Evolutionary conservation across 2,888 invertebrate species (phyloP), one percentile per base, ranked within the genome.

Genomic region (Bunonema sp.): DNA sequence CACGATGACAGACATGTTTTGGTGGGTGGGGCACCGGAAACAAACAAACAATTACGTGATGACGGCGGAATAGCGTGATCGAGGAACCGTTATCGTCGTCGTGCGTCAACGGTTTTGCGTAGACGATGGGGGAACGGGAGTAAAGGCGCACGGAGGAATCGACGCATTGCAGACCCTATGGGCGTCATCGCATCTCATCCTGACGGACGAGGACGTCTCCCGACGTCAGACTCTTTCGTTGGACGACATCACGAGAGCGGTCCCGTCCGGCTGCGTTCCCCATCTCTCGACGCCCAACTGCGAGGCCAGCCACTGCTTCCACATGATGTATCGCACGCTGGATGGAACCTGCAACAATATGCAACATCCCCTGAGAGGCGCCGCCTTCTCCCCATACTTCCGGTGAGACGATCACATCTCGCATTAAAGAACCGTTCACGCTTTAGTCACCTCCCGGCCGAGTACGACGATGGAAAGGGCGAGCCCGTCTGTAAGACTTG

Each of bases 291-390:
- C n/a, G n/a, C n/a, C n/a, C n/a, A 93, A 68, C 39, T 67, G 67
- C 46, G 42, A 49, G 19, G 50, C 54, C 21, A 57, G 52, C 33
- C 49, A 63, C 20, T 66, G 66, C 47, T 66, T 57, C 41, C 57
- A 61, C 39, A 32, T 59, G 20, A 51, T 52, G 47, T 65, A 57
- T 48, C 79, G 93, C 0, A 80, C 79, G 40, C 77, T 86, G 45
- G 89, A 93, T 68, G 97, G 93, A 0, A 83, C 82, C 16, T 97
- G 97, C 69, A 97, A 97, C 71, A 97, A 97, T 71, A 76, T 88
- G 38, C 78, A 78, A 40, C 77, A 87, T 68, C 84, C 88, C 0
- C 81, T 81, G 41, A 86, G 85, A 84, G 93, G 93, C 8, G 80
- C 88, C 0, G 84, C 91, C 0, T 77, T 87, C 49, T 81, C 82